These are phyloP conservation scores for Poecilia picta DNA, from an alignment of 2,797 vertebrate species.

Conservation along the genomic window DNA sequence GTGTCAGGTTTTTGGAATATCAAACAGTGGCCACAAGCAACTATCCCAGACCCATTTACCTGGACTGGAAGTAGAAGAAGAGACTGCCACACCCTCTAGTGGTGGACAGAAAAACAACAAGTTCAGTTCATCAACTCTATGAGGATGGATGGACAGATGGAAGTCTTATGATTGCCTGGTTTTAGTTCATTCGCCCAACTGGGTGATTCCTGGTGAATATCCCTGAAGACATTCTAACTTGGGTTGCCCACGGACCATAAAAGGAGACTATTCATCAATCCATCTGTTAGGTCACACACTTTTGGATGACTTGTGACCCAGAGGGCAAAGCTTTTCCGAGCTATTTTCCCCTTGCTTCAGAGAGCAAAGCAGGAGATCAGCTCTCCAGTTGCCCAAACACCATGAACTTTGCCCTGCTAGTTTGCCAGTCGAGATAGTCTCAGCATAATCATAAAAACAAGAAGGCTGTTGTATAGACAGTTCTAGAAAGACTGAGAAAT, in stretches of 20 bases:
- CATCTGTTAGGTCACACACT: slow-evolving; percentile 58
- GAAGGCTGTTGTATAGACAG: not conserved
- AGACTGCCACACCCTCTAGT: slow-evolving; percentile 54
- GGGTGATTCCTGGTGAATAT: slow-evolving; percentile 17
- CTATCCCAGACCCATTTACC: slow-evolving; percentile 41
- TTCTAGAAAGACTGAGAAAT: slow-evolving; percentile 3
- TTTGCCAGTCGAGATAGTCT: slow-evolving; percentile 16
- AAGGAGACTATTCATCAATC: slow-evolving; percentile 19
- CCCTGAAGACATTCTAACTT: slow-evolving; percentile 14
- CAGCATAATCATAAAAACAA: slow-evolving; percentile 11
- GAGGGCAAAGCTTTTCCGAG: slow-evolving; percentile 49
- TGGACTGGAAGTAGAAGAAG: slow-evolving; percentile 25
- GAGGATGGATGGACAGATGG: not conserved
- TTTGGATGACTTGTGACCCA: slow-evolving; percentile 60
- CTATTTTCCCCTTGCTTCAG: slow-evolving; percentile 59
- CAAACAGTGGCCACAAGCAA: slow-evolving; percentile 14
- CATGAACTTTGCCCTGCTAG: slow-evolving; percentile 50
- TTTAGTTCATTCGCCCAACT: not conserved
- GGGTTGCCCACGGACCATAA: slow-evolving; percentile 16
- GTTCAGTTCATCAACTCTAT: not conserved
- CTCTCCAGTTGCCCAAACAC: slow-evolving; percentile 47
- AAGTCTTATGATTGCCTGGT: not conserved
- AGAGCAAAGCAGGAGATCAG: slow-evolving; percentile 51
- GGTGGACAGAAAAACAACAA: slow-evolving; percentile 34
- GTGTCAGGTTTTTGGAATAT: slow-evolving; percentile 56